Evolutionary conservation across 2,113 vertebrate species (phyloP), one percentile per base, ranked within the genome.

Genomic region (Chelonoidis abingdonii): DNA sequence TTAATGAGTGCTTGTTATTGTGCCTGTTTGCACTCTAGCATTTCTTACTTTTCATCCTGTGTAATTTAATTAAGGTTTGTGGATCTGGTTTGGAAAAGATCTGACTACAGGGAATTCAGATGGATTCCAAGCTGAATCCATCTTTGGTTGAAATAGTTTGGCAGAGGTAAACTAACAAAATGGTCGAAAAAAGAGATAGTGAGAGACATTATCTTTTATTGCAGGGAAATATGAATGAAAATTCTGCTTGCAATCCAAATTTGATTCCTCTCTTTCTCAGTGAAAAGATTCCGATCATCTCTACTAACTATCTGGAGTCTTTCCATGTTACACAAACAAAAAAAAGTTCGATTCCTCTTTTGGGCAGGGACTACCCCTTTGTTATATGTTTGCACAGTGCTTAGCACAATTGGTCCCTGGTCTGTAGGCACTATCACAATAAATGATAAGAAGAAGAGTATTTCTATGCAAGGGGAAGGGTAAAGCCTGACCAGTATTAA

Each of bases 1-100:
- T 98, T 96, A 97, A 96, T 92, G 96, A 96, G 49, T 49, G 41
- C 78, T 98, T 86, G 88, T 97, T 90, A 87, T 80, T 92, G 79
- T 89, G 86, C 80, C 83, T 76, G 92, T 95, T 97, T 93, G 69
- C 72, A 91, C 17, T 44, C 85, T 87, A 93, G 80, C 56, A 38
- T 96, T 97, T 96, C 96, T 97, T 90, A 59, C 95, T 94, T 97
- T 96, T 91, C 86, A 81, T 79, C 56, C 56, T 50, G 35, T 2
- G 19, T 93, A 96, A 96, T 94, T 95, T 72, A 91, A 72, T 97
- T 96, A 92, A 35, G 62, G 75, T 80, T 92, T 96, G 87, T 81
- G 75, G 81, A 35, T 94, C 84, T 95, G 90, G 62, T 38, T 94
- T 94, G 93, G 88, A 96, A 98, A 89, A 72, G 83, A 47, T 89